These are phyloP conservation scores for Trissolcus japonicus DNA, from an alignment of 2,888 invertebrate species.

Conservation along the genomic window DNA sequence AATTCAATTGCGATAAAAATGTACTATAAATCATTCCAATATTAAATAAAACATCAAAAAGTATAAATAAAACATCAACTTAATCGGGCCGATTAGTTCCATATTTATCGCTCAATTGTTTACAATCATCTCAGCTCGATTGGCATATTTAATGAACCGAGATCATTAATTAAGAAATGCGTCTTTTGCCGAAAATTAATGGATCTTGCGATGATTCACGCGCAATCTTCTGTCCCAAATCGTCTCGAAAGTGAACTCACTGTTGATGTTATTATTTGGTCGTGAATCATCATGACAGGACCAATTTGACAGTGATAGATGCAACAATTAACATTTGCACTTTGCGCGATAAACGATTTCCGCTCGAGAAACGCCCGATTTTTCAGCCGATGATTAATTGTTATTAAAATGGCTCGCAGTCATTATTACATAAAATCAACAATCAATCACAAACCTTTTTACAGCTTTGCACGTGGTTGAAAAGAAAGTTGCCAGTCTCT, in stretches of 20 bases:
- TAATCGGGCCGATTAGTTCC: background rate
- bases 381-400: constrained; percentile 26
- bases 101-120: constrained; percentile 1
- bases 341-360: constrained; percentile 21
- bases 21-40: no score
- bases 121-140: constrained; percentile 7
- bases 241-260: constrained; percentile 37
- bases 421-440: background rate
- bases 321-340: constrained; percentile 32
- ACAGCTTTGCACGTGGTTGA: constrained; percentile 65
- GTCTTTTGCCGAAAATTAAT: constrained; percentile 16
- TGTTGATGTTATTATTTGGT: constrained; percentile 18
- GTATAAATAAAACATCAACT: background rate
- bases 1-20: no score
- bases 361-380: constrained; percentile 9
- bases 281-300: constrained; percentile 33
- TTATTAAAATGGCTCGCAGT: background rate
- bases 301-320: constrained; percentile 48
- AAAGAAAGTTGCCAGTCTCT: constrained; percentile 78
- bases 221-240: constrained; percentile 20
- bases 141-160: constrained; percentile 3
- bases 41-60: no score
- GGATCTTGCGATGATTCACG: constrained; percentile 16
- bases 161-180: constrained; percentile 24
- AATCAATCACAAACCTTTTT: constrained; percentile 26